Conservation (phyloP, 2,888 invertebrate species). For the Campoplex nolae region DNA sequence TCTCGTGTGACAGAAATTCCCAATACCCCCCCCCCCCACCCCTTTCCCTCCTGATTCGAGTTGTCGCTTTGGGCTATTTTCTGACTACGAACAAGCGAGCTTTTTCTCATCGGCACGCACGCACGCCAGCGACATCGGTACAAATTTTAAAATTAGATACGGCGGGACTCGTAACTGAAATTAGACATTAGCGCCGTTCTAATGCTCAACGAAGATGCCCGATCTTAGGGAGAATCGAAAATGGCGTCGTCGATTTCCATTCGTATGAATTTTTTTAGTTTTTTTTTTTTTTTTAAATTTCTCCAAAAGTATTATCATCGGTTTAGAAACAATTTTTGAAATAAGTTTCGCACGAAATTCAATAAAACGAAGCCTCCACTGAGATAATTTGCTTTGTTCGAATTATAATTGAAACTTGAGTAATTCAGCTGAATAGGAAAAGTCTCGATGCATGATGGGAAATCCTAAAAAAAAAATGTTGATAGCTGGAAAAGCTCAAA, state of each 20-base stretch:
- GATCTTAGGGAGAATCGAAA: constrained; percentile 57
- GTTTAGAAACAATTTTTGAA: not conserved
- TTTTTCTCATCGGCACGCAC: constrained; percentile 70
- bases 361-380: not conserved
- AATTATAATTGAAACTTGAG: not conserved
- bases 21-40: constrained; percentile 10
- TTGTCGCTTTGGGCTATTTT: constrained; percentile 64
- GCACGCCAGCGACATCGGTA: constrained; percentile 32
- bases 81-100: constrained; percentile 64
- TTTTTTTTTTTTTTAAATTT: not conserved
- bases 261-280: constrained; percentile 36
- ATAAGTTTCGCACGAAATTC: not conserved
- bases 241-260: constrained; percentile 51
- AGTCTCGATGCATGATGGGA: not conserved
- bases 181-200: constrained; percentile 68
- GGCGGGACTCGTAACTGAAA: constrained; percentile 68
- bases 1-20: constrained; percentile 27
- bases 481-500: not conserved
- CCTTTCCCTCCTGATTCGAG: not conserved
- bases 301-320: not conserved
- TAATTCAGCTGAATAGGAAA: not conserved
- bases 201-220: constrained; percentile 28
- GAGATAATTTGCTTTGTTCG: not conserved
- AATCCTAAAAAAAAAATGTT: not conserved
- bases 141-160: constrained; percentile 71